Evolutionary conservation across 1,140 invertebrate species (phyloP), one percentile per base, ranked within the genome.

Genomic region (Hylaeus anthracinus): DNA sequence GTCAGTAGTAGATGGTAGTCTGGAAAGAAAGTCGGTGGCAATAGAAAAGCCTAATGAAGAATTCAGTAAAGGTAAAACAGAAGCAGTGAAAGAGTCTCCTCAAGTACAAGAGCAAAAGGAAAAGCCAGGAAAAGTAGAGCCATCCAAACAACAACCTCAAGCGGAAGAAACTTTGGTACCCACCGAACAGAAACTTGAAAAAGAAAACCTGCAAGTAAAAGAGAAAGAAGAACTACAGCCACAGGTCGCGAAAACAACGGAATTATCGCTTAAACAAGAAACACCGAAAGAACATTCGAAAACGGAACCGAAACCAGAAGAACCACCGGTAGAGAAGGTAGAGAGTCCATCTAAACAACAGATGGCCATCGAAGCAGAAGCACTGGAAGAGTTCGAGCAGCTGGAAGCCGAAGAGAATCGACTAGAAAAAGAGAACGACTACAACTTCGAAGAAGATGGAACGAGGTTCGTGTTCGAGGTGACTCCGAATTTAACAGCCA

Each of bases 401-500:
- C 37, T 2, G 14, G 69, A 72, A 3, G 10, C 3, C 1, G 64
- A 84, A 39, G 53, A 72, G 4, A 69, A 78, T 1, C 55, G 53
- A 26, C 26, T 26, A 8, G 10, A 26, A 15, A 41, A 65, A 43
- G 15, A 72, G 2, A 43, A 26, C 10, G 61, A 61, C 41, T 51
- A 71, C 1, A 37, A 55, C 0, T 45, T 73, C 1, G 79, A 76
- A 41, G 66, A 72, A 53, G 48, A 2, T 0, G 37, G 63, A 0
- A 74, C 41, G 9, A 66, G 71, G 10, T 60, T 96, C 2, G 81
- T 93, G 93, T 64, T 93, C 94, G 61, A 88, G 26, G 85, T 94
- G 89, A 94, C 94, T 64, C 95, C 94, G 86, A 90, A 95, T 81
- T 81, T 96, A 61, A 96, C 95, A 63, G 93, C 95, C 9, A 94